Conservation (phyloP, 2,113 vertebrate species). For the Aythya baeri region DNA sequence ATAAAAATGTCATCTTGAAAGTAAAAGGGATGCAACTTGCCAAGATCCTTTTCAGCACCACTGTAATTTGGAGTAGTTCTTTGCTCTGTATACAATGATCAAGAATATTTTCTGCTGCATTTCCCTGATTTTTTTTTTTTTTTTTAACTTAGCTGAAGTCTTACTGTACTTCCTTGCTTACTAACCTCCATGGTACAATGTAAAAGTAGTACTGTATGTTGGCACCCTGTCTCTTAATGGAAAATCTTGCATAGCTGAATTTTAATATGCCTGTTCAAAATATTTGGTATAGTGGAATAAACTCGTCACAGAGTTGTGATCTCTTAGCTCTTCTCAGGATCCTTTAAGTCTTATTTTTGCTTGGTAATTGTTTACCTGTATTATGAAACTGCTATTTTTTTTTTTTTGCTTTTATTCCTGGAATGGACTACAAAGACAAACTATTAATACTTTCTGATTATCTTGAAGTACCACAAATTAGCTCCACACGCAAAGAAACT, state of each 20-base stretch:
- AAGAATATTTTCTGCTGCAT: neutral
- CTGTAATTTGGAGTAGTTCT: neutral
- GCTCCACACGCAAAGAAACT: neutral
- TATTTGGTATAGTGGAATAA: neutral
- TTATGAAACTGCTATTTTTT: neutral
- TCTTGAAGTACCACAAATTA: neutral
- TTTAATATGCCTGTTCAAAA: neutral
- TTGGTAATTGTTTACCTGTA: neutral
- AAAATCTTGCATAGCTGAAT: neutral
- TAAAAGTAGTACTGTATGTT: neutral
- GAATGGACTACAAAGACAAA: neutral
- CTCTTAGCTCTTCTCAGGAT: neutral
- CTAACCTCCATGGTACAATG: neutral
- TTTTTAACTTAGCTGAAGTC: neutral
- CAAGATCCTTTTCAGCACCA: neutral
- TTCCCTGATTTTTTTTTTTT: neutral
- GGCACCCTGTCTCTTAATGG: neutral
- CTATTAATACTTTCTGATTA: slow-evolving; percentile 14
- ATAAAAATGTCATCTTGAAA: neutral
- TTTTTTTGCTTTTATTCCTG: neutral
- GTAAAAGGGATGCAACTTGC: neutral
- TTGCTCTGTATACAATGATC: neutral
- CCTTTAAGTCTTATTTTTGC: neutral
- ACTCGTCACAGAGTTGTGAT: neutral
- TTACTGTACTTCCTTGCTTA: neutral